Base-by-base conservation (phyloP, 2,888 invertebrate species). In the Mythimna pallens region DNA sequence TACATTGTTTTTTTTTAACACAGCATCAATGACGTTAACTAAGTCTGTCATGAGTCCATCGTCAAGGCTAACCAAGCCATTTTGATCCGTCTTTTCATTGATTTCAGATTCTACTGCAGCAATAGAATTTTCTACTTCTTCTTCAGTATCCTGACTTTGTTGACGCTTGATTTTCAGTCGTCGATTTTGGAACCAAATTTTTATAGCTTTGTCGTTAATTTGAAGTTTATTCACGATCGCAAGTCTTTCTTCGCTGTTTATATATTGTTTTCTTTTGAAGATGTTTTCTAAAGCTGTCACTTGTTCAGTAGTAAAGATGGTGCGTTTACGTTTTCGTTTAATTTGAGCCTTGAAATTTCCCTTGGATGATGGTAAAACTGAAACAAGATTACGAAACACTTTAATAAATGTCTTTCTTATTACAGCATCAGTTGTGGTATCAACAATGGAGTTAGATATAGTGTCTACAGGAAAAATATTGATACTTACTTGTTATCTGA, bases 151-250 rank as follows among this genome's bases (percentile, higher is more conserved):
- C n/a, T n/a, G 96, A 85, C 97, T 97, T 30, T 30, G 30, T 30
- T 30, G 2, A 30, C 30, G 30, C 87, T 97, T 97, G 81, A 89
- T 93, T 82, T 97, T 97, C 97, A 98, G 97, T 0, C 98, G 93
- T 0, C 98, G 95, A 88, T 98, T 98, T 89, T 98, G 98, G 88
- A 98, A 98, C 98, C 98, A 98, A n/a, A 98, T 97, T 92, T 98
- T 98, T 58, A 98, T 97, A 85, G 98, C 97, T 65, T 97, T 94
- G 86, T 98, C 98, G 12, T 97, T 96, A 1, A 98, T 93, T 71
- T 95, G 94, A 0, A 98, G 93, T 9, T 93, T 89, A 0, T 97
- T 91, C 0, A 97, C 97, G 90, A 98, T 94, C 75, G 97, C 96
- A 73, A 97, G 97, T 65, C 98, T 94, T 36, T 97, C 96, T 1